Evolutionary conservation across 2,888 invertebrate species (phyloP).

Genomic region (Macaria notata): DNA sequence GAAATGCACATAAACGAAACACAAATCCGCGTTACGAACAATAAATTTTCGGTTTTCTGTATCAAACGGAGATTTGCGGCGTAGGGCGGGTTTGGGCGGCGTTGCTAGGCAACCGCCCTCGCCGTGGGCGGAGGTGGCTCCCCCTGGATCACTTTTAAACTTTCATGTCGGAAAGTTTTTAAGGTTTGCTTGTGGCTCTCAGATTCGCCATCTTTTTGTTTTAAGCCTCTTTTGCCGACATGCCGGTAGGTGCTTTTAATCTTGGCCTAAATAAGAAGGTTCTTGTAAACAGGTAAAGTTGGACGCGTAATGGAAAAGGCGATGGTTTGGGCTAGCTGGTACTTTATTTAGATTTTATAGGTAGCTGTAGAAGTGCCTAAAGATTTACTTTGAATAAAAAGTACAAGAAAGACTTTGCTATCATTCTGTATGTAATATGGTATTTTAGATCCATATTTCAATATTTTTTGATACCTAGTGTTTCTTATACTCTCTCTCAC

Average conservation of each 20-base stretch:
- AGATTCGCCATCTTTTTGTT: conserved; percentile 73
- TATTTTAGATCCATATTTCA: too few relatives aligned
- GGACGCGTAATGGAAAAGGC: conserved; percentile 9
- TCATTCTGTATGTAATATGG: too few relatives aligned
- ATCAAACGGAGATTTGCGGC: conserved; percentile 76
- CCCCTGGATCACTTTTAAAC: conserved; percentile 79
- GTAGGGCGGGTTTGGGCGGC: conserved; percentile 64
- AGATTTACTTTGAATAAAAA: too few relatives aligned
- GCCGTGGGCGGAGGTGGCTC: conserved; percentile 38
- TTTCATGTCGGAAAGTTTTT: conserved; percentile 81
- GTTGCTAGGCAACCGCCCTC: conserved; percentile 68
- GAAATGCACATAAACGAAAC: conserved; percentile 35
- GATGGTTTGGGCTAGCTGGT: not conserved
- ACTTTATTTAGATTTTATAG: too few relatives aligned
- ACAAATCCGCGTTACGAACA: conserved; percentile 62
- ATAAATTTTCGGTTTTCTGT: conserved; percentile 70
- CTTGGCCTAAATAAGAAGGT: conserved; percentile 22
- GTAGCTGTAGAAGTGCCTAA: too few relatives aligned
- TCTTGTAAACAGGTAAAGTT: conserved; percentile 23
- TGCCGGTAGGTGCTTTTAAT: conserved; percentile 31
- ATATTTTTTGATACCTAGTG: too few relatives aligned
- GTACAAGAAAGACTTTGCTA: too few relatives aligned
- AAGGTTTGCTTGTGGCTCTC: conserved; percentile 78
- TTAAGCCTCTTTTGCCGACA: conserved; percentile 60
- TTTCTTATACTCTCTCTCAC: too few relatives aligned